A percentile compares a stretch with the other conserved stretches of the same genome.
These are phyloP conservation scores for Eurystomus glaucurus DNA, from an alignment of 2,797 vertebrate species.

Conservation along the genomic window DNA sequence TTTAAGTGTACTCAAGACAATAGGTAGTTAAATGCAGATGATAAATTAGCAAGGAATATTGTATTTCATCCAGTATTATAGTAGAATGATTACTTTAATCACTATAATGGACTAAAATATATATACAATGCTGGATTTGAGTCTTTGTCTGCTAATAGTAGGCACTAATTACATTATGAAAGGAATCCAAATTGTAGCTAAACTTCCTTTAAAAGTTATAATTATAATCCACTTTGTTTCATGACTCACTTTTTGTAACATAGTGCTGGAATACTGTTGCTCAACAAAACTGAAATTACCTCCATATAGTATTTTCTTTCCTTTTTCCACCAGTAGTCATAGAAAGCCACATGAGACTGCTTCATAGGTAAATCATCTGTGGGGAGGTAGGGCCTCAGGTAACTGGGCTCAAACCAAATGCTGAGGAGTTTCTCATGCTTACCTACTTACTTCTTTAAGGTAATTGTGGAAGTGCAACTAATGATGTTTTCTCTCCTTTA, in stretches of 20 bases:
- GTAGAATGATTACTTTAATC: neutral
- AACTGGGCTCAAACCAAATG: neutral
- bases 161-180: conserved; percentile 34
- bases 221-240: conserved; percentile 3
- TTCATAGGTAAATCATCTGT: neutral
- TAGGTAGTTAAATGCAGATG: neutral
- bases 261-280: neutral
- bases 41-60: neutral
- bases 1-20: neutral
- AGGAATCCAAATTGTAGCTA: neutral
- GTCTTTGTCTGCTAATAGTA: conserved; percentile 31
- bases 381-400: neutral
- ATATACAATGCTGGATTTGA: conserved; percentile 24
- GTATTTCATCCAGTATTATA: neutral
- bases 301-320: neutral
- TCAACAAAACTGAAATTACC: neutral
- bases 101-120: neutral
- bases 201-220: conserved; percentile 1
- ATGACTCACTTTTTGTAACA: neutral
- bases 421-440: neutral
- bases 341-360: neutral
- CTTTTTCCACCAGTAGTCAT: neutral
- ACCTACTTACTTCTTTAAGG: neutral
- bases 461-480: neutral
- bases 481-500: neutral